Evolutionary conservation across 1,140 invertebrate genomes (phyloP), one percentile per base, ranked within the genome.

Genomic region (Chionoecetes opilio): DNA sequence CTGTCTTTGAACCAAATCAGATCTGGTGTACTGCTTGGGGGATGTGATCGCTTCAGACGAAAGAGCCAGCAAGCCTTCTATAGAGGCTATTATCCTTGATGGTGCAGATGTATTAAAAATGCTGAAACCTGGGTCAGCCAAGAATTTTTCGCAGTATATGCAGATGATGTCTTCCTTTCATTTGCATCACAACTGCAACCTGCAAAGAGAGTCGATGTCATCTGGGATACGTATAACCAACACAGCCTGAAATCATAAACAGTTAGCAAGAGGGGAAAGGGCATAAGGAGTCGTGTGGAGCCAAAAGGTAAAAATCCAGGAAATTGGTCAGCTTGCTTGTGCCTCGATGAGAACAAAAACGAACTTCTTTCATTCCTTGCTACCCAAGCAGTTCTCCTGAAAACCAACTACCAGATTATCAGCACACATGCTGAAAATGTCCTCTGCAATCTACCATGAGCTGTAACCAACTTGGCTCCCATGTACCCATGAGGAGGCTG

Each of bases 181-280:
- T 90, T 90, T 38, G 88, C 35, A 21, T 35, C 88, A 11, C 88
- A 90, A 29, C 38, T 90, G 88, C 82, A 85, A 85, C 26, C 26
- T 85, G 26, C 26, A 8, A 85, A 26, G 82, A 85, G n/a, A n/a
- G n/a, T n/a, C n/a, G n/a, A n/a, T n/a, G n/a, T n/a, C n/a, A n/a
- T n/a, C n/a, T n/a, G n/a, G 88, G 35, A 41, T 37, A 90, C 88
- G 32, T 37, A 90, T 90, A 37, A 90, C 34, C 88, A 90, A 35
- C 88, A 90, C 34, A 90, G 88, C 35, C 88, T 90, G 38, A 90
- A 90, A 90, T 90, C 88, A 90, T 90, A 90, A 32, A 90, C 88
- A 34, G 3, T 32, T 3, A 90, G 35, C 88, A 90, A 90, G 88
- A 90, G 88, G 88, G 35, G 35, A 90, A 90, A 90, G 35, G 88